Conservation (phyloP, 2,888 invertebrate genomes). For the Lasioglossum leucozonium region DNA sequence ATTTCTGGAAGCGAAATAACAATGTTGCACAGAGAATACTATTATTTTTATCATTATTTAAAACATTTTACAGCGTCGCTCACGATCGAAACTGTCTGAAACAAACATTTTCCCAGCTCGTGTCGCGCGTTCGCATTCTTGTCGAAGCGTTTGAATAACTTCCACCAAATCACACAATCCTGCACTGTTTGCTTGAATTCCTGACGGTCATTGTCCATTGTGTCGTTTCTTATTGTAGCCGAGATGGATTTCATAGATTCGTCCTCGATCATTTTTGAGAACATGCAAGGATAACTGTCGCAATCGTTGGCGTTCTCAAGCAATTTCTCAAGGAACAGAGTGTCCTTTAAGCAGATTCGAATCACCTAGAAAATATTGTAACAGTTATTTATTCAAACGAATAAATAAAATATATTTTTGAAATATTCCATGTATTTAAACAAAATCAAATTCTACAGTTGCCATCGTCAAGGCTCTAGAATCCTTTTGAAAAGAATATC, state of each 20-base stretch:
- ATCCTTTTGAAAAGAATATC: background rate
- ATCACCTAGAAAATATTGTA: constrained; percentile 34
- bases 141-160: constrained; percentile 47
- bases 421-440: background rate
- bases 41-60: background rate
- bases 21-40: background rate
- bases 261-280: constrained; percentile 49
- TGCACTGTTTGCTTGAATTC: constrained; percentile 47
- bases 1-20: constrained; percentile 40
- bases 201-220: constrained; percentile 1
- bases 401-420: background rate
- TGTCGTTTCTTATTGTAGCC: constrained; percentile 47
- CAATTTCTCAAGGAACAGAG: constrained; percentile 39
- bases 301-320: constrained; percentile 37
- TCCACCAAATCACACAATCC: constrained; percentile 55
- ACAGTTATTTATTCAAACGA: background rate
- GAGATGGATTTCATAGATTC: constrained; percentile 45
- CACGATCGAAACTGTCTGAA: constrained; percentile 54
- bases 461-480: background rate
- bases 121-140: constrained; percentile 39
- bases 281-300: constrained; percentile 53
- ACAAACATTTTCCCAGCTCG: constrained; percentile 54
- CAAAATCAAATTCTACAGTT: background rate
- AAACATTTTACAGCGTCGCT: constrained; percentile 2
- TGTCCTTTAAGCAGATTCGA: constrained; percentile 54